Evolutionary conservation across 2,113 vertebrate genomes (phyloP).

Genomic region (Ptychochromis oligacanthus): DNA sequence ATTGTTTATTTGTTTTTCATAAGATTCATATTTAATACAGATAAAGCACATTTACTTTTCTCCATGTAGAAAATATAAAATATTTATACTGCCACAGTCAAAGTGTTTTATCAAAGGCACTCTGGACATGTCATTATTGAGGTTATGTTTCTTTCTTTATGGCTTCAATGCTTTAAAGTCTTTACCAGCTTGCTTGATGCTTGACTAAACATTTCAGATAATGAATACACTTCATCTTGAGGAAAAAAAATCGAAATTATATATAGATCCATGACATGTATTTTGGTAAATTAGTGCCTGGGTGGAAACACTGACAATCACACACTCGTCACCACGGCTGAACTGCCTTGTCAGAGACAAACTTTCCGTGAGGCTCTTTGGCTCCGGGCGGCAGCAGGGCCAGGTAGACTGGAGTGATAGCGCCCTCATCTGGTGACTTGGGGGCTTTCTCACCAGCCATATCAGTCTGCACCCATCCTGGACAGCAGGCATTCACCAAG

Average conservation of each 20-base stretch:
- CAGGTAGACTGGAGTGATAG: slow-evolving; percentile 88
- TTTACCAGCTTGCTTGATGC: too few relatives aligned
- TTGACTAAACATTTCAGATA: too few relatives aligned
- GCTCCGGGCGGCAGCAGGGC: slow-evolving; percentile 84
- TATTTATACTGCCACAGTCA: fast-evolving
- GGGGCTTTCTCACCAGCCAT: slow-evolving; percentile 82
- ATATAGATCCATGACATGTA: fast-evolving
- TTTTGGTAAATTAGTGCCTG: not conserved
- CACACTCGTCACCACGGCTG: slow-evolving; percentile 78
- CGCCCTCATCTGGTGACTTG: slow-evolving; percentile 90
- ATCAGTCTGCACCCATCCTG: slow-evolving; percentile 94
- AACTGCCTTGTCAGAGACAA: slow-evolving; percentile 84
- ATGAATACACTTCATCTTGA: too few relatives aligned
- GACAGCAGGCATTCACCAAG: slow-evolving; percentile 92
- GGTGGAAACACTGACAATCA: not conserved
- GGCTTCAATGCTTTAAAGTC: too few relatives aligned
- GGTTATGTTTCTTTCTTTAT: not conserved
- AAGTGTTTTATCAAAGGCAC: not conserved
- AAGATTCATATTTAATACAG: not conserved
- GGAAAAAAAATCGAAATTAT: too few relatives aligned
- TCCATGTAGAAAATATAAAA: not conserved
- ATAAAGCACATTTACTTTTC: not conserved
- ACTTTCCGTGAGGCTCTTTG: slow-evolving; percentile 85
- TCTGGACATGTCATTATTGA: too few relatives aligned
- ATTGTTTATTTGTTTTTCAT: not conserved